Percentiles rank a stretch among this genome's conserved stretches.
phyloP scores from a whole-genome alignment of 2,888 invertebrate species.

The Craniophora ligustri region DNA sequence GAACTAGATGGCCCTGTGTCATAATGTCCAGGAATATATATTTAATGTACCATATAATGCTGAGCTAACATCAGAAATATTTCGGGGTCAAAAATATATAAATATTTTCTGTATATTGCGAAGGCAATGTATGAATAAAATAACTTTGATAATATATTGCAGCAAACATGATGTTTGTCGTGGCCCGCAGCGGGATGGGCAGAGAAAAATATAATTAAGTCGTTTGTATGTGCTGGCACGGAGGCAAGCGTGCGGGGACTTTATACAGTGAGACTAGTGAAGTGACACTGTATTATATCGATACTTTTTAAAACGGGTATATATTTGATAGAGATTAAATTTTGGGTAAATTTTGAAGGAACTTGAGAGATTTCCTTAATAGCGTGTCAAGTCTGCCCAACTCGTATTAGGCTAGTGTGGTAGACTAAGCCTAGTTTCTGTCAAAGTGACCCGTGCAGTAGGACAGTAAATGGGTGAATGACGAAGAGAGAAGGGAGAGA shows the following conservation, averaged over 20 bases:
- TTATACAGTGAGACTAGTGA: constrained; percentile 55
- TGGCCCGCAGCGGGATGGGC: constrained; percentile 26
- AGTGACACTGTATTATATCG: constrained; percentile 30
- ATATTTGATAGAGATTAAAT: too few species aligned
- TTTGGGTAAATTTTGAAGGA: background rate
- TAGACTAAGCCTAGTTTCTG: too few species aligned
- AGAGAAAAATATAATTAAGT: constrained; percentile 79
- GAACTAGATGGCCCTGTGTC: too few species aligned
- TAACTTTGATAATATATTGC: constrained; percentile 36
- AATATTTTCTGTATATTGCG: background rate
- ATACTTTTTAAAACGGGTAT: constrained; percentile 11
- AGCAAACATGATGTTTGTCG: constrained; percentile 37
- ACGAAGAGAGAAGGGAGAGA: too few species aligned
- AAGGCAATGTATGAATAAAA: background rate
- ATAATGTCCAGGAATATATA: too few species aligned
- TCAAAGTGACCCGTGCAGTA: too few species aligned
- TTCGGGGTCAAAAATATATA: background rate
- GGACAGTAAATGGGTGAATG: too few species aligned
- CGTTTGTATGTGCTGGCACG: constrained; percentile 83
- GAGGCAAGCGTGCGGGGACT: constrained; percentile 69
- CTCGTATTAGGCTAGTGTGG: too few species aligned
- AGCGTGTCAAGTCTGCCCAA: too few species aligned
- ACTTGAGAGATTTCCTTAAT: too few species aligned
- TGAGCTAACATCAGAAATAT: background rate
- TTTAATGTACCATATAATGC: too few species aligned